Evolutionary conservation across 2,888 invertebrate species (phyloP), one percentile per base, ranked within the genome.

Genomic region (Agapostemon virescens): DNA sequence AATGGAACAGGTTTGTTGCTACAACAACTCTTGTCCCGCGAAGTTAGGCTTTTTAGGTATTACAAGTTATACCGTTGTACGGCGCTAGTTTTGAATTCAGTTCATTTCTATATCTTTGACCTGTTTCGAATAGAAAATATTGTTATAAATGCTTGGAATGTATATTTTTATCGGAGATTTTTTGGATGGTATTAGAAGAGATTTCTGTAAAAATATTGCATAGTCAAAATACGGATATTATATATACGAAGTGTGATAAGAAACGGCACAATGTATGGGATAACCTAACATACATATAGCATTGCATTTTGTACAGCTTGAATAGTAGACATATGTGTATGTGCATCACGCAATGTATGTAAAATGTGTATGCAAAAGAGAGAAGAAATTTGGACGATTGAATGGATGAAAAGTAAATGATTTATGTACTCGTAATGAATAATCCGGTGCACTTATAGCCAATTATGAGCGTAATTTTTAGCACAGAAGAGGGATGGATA

Each of bases 381-480:
- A 42, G 11, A 33, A 40, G 20, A 58, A 58, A 33, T 61, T 11
- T 15, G 26, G 38, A 45, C 55, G 13, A 52, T 26, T 23, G 20
- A 38, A n/a, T 52, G 40, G 30, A 80, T 66, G 45, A 20, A 67
- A 76, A 58, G 30, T 38, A 38, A 61, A 67, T 9, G 5, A 69
- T 52, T n/a, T n/a, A n/a, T n/a, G n/a, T 55, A 38, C 9, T 30
- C 6, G 30, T 30, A 30, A 70, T 45, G 20, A 11, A 1, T 58
- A 45, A 45, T 69, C 20, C 11, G 17, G 38, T 68, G 23, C 20
- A 55, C 13, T 52, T 26, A n/a, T 49, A 20, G 40, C 42, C 4
- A 83, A 74, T 66, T 79, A 94, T 94, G 94, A 93, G 94, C 85
- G 83, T 94, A 61, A 85, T 93, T 74, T 90, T 90, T 72, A 81